Base-by-base conservation (phyloP, 2,113 vertebrate genomes). In the Motacilla tschutschensis region DNA sequence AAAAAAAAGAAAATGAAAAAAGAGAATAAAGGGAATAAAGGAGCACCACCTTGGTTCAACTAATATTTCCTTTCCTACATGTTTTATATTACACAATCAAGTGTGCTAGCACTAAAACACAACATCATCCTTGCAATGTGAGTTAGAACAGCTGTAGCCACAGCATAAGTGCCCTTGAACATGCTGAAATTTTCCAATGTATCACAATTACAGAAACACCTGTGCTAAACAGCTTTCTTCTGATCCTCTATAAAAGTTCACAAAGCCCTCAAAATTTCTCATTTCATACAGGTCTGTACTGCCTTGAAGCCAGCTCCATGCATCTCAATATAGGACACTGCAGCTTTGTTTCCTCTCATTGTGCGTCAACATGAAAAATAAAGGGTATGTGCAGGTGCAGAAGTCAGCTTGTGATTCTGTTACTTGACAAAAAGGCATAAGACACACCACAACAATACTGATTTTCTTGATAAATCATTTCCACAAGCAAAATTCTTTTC, bases 121-220 rank as follows among this genome's bases (percentile, higher is more conserved):
- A 82, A 69, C 55, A 67, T 53, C 5, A 6, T 75, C 79, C 54
- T 58, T 75, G 43, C 60, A 79, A 82, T 71, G 59, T 78, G 92
- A 92, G 78, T 92, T 72, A 47, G 71, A 96, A 96, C 96, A 97
- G 97, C 96, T 97, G 96, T 96, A 94, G 85, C 75, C 92, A 74
- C 93, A 93, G 43, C n/a, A 10, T 60, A 91, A 94, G 67, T 90
- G 84, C 82, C 47, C 25, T 89, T 92, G 82, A 95, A 87, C 86
- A 79, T 9, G 60, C 74, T 95, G 94, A 95, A 95, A 95, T 93
- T 95, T 96, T 96, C 96, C 93, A 91, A 92, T 70, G 85, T 94
- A 94, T 96, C 97, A 95, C 89, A 93, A 91, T 92, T 93, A 93
- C 91, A 95, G 95, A 88, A 95, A 90, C 97, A 97, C 96, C 97